These are phyloP conservation scores for Micromussa lordhowensis DNA, from an alignment of 92 coral and sea anemone species.

Conservation along the genomic window DNA sequence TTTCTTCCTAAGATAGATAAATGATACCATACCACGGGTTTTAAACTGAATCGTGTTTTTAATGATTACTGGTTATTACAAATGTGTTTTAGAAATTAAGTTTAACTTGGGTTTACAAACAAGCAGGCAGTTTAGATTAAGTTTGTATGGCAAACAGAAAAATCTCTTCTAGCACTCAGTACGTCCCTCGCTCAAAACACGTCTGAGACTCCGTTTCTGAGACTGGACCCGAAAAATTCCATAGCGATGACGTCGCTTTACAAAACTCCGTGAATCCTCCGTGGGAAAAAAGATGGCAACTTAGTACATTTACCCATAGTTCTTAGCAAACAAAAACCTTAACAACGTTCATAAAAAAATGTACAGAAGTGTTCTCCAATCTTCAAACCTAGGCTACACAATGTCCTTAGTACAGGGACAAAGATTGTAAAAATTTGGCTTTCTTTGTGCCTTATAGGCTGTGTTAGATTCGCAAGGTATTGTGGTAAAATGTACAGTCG, in stretches of 20 bases:
- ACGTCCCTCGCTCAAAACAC: neutral
- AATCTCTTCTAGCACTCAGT: neutral
- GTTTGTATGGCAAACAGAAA: neutral
- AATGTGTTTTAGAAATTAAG: neutral
- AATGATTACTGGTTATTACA: constrained; percentile 10
- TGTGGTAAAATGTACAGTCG: too few species aligned
- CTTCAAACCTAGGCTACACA: too few species aligned
- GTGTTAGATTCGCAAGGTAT: too few species aligned
- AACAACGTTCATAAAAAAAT: too few species aligned
- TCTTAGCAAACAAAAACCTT: too few species aligned
- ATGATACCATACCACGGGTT: constrained; percentile 33
- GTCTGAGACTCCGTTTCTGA: neutral
- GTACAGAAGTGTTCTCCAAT: too few species aligned
- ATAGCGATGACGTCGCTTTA: neutral
- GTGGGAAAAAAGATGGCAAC: too few species aligned
- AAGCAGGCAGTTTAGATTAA: neutral
- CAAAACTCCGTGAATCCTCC: neutral
- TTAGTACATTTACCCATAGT: too few species aligned
- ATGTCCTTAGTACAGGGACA: too few species aligned
- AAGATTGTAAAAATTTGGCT: too few species aligned
- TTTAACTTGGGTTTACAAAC: neutral
- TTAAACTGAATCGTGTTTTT: constrained; percentile 3
- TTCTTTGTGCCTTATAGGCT: too few species aligned
- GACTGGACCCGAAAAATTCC: neutral
- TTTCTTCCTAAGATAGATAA: constrained; percentile 48